These are phyloP conservation scores for Vidua chalybeata DNA, from an alignment of 2,113 vertebrate species.

Conservation along the genomic window DNA sequence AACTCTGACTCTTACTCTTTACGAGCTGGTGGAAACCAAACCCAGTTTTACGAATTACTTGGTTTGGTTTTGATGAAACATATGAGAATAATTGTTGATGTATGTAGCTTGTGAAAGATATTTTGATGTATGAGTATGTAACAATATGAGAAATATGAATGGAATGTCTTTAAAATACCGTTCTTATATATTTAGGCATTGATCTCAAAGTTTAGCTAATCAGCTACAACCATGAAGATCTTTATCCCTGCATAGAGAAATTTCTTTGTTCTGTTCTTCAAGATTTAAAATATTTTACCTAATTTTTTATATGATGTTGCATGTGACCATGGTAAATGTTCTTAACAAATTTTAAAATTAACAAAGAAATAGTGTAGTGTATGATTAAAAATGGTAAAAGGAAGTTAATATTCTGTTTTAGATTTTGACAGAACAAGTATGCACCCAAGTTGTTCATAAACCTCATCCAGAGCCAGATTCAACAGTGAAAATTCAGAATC, in stretches of 20 bases:
- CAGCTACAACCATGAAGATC: neutral
- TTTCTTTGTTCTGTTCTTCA: neutral
- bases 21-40: neutral
- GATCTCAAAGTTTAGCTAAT: neutral
- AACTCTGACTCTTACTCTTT: neutral
- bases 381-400: neutral
- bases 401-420: slow-evolving; percentile 63
- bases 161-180: neutral
- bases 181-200: neutral
- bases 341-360: neutral
- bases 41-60: neutral
- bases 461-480: slow-evolving; percentile 97
- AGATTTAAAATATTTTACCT: neutral
- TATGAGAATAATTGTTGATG: neutral
- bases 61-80: neutral
- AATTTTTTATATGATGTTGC: neutral
- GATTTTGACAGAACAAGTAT: slow-evolving; percentile 99
- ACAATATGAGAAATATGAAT: neutral
- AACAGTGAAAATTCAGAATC: slow-evolving; percentile 99
- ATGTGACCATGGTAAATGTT: neutral
- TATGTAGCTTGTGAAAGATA: neutral
- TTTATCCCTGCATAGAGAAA: neutral
- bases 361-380: neutral
- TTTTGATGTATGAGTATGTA: neutral
- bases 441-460: slow-evolving; percentile 98